Evolutionary conservation across 1,140 invertebrate species (phyloP).

Genomic region (Arctopsyche grandis): DNA sequence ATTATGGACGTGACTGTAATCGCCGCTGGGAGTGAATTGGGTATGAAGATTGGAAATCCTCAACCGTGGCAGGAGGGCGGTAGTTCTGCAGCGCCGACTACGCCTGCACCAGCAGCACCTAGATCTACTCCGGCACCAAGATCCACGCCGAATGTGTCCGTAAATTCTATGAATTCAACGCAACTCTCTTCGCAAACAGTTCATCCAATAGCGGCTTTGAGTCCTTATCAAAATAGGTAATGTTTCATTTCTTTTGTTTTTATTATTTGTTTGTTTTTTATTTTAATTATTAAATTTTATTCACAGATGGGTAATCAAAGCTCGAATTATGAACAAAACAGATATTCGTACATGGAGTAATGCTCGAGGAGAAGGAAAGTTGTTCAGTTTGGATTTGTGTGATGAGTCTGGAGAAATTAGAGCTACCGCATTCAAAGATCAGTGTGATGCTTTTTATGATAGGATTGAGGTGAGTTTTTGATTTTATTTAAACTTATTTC

Average conservation of each 20-base stretch:
- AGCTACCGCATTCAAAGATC: slow-evolving; percentile 92
- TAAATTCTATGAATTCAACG: slow-evolving; percentile 57
- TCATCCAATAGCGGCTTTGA: slow-evolving; percentile 81
- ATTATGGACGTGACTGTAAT: slow-evolving; percentile 82
- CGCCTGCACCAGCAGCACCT: slow-evolving; percentile 54
- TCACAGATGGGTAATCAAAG: slow-evolving; percentile 91
- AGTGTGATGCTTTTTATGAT: slow-evolving; percentile 91
- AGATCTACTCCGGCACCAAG: slow-evolving; percentile 52
- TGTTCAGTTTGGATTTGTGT: slow-evolving; percentile 92
- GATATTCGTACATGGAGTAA: slow-evolving; percentile 90
- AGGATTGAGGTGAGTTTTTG: slow-evolving; percentile 78
- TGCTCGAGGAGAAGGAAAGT: slow-evolving; percentile 89
- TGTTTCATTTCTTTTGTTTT: slow-evolving; percentile 36
- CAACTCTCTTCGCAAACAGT: slow-evolving; percentile 64
- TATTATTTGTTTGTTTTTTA: background rate
- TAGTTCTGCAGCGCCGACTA: slow-evolving; percentile 51
- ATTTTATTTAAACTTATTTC: background rate
- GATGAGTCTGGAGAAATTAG: slow-evolving; percentile 96
- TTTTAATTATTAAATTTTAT: slow-evolving; percentile 38
- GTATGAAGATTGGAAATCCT: slow-evolving; percentile 82
- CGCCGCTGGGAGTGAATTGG: slow-evolving; percentile 76
- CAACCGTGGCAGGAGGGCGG: slow-evolving; percentile 66
- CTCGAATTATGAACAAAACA: slow-evolving; percentile 86
- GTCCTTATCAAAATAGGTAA: slow-evolving; percentile 91
- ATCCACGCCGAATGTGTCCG: slow-evolving; percentile 54